Evolutionary conservation across 2,888 invertebrate species (phyloP).

Genomic region (Tigriopus californicus): DNA sequence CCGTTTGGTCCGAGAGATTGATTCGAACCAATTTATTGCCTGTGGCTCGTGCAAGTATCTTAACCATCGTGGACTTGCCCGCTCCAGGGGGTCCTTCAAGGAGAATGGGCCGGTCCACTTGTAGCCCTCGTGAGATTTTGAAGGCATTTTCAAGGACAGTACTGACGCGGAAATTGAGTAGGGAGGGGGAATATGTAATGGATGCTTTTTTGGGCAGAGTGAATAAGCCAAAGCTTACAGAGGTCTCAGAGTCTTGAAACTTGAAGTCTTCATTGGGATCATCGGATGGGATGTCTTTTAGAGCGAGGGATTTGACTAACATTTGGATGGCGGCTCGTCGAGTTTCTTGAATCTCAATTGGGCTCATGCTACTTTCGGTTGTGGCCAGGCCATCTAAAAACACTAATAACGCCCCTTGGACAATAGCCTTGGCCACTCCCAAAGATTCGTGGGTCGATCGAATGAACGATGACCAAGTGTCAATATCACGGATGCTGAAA

Average conservation of each 20-base stretch:
- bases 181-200: neutral
- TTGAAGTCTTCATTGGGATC: constrained; percentile 25
- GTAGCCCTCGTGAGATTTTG: constrained; percentile 66
- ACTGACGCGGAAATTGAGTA: constrained; percentile 39
- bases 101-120: constrained; percentile 63
- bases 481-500: constrained; percentile 69
- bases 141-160: constrained; percentile 62
- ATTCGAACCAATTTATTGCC: constrained; percentile 72
- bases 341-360: no score
- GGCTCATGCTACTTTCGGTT: neutral
- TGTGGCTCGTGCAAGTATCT: constrained; percentile 64
- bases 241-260: constrained; percentile 15
- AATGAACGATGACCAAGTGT: constrained; percentile 81
- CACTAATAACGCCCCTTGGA: constrained; percentile 76
- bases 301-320: neutral
- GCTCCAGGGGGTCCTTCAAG: constrained; percentile 96
- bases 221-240: constrained; percentile 37
- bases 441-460: constrained; percentile 32
- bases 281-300: constrained; percentile 18
- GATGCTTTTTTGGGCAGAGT: constrained; percentile 22
- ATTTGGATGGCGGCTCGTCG: neutral
- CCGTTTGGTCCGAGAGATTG: constrained; percentile 97
- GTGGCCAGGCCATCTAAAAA: constrained; percentile 65
- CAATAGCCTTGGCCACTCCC: constrained; percentile 38
- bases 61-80: constrained; percentile 88